phyloP scores from a whole-genome alignment of 2,113 vertebrate species.

The Cephalopterus ornatus region DNA sequence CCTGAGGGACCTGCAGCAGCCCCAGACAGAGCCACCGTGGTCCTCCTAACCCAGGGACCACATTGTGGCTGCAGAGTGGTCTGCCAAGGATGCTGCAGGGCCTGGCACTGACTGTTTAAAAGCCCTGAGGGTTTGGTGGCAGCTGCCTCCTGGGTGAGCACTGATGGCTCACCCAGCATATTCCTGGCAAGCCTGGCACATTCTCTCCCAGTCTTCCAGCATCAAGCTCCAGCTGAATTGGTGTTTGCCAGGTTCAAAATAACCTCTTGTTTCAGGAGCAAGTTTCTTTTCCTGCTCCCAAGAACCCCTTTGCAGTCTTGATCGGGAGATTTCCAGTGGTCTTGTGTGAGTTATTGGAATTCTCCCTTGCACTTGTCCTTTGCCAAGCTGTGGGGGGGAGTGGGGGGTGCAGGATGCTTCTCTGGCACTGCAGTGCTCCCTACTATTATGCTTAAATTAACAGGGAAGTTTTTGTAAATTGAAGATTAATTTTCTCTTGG shows the following conservation, averaged over 20 bases:
- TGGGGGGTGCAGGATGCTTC: accelerated
- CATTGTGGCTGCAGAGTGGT: accelerated
- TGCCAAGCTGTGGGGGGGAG: neutral
- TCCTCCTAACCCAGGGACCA: accelerated
- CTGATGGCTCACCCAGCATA: accelerated
- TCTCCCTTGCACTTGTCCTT: neutral
- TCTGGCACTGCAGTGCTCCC: neutral
- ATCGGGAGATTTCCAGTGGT: neutral
- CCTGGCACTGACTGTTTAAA: neutral
- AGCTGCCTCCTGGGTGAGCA: neutral
- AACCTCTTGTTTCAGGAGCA: neutral
- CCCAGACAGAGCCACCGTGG: accelerated
- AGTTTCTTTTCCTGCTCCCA: neutral
- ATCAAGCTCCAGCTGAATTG: neutral
- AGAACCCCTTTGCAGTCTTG: neutral
- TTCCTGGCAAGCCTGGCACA: accelerated
- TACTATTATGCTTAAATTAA: neutral
- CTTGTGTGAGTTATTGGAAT: neutral
- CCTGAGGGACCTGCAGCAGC: neutral
- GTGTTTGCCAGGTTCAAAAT: neutral
- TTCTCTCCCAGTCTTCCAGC: neutral
- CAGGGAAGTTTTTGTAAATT: conserved; percentile 28
- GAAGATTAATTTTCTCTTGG: conserved; percentile 38
- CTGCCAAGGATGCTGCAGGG: neutral
- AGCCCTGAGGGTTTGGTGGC: neutral